Evolutionary conservation across 2,113 vertebrate genomes (phyloP), one percentile per base, ranked within the genome.

Genomic region (Brienomyrus brachyistius): DNA sequence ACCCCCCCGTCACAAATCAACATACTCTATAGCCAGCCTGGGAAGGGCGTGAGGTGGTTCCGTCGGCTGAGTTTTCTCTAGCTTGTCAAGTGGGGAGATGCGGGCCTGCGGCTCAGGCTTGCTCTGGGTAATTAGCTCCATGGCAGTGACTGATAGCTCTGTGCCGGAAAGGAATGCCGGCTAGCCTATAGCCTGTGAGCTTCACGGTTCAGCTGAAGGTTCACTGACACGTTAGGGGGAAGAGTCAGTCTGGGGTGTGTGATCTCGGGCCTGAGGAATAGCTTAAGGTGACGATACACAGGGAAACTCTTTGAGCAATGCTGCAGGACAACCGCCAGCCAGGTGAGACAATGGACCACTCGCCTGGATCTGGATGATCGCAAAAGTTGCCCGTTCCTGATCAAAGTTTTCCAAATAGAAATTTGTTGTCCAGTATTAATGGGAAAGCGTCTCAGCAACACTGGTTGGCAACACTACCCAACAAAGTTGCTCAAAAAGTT

Each of bases 121-220:
- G 94, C 92, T 87, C 88, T 31, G 2, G 90, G 88, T 90, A 90
- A 88, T 84, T 0, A 91, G 90, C 92, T 88, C 1, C 87, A 80
- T 90, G 94, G 94, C 91, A 74, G 66, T 94, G 94, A 95, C 91
- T 31, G 94, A 95, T 94, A 90, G 93, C 47, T 50, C 84, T 91
- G 92, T 94, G 94, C 89, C 93, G 94, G 95, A 92, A 93, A 90
- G 92, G 93, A 93, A 88, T 93, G 94, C 93, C 94, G 94, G 94
- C 91, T 91, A 91, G 35, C 31, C 74, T 80, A 19, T 80, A 40
- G 31, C 92, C 93, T 92, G 93, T 93, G 93, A 92, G 94, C 91
- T 93, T 92, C 94, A 95, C 93, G 93, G 94, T 94, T 94, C 93
- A 94, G 92, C 92, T 93, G 90, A 59, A 92, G 89, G 92, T 94